Evolutionary conservation across 2,113 vertebrate genomes (phyloP), one percentile per base, ranked within the genome.

Genomic region (Ellobius talpinus): DNA sequence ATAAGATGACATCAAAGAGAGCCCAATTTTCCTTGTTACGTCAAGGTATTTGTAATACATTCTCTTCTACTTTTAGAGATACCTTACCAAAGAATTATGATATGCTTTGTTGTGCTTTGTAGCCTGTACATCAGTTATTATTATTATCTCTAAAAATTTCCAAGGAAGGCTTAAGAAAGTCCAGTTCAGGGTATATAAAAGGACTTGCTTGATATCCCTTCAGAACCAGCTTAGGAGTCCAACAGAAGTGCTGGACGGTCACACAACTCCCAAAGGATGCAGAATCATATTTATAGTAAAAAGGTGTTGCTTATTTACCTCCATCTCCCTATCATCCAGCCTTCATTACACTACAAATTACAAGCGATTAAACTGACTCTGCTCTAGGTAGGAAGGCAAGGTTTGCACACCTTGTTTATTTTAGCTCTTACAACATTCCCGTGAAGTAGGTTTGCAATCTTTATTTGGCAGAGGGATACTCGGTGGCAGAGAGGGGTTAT

Each of bases 381-480:
- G 11, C 82, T 91, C 16, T 21, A 86, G 8, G 61, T 58, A 76
- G 13, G 26, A 47, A 45, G 19, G 29, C 17, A 92, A 91, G 47
- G 19, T 70, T 91, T 90, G 33, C n/a, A 72, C 3, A 72, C 23
- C n/a, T 89, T 85, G 50, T 91, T 74, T 93, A 79, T 85, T 92
- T 89, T 74, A 74, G 17, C 87, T 16, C 42, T 77, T 72, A 65
- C 17, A 90, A 77, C 26, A 31, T 81, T 39, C 63, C 47, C 87
- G 36, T 89, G n/a, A 91, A 93, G 63, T 89, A 87, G 29, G 6
- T 66, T 94, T 93, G 55, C 47, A 70, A 66, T 82, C 36, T 93
- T 97, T 70, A 89, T 93, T 96, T 96, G 92, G 42, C 45, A 87
- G 78, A 90, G 36, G 26, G 82, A 87, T 87, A 12, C 24, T 84